Conservation (phyloP, 2,113 vertebrate genomes). For the Labeo rohita region DNA sequence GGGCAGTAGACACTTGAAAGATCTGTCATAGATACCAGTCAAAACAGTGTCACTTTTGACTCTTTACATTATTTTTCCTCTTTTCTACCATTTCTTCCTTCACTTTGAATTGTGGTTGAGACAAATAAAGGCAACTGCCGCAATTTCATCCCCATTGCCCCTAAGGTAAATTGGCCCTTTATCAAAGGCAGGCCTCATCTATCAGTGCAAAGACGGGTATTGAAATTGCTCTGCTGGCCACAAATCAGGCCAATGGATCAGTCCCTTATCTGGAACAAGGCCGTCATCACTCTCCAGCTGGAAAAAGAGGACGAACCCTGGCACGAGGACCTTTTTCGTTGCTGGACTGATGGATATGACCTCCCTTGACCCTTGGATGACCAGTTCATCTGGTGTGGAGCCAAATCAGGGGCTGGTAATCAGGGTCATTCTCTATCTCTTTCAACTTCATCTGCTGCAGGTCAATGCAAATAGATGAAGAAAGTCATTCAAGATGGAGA, state of each 20-base stretch:
- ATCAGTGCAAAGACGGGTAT: slow-evolving; percentile 77
- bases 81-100: slow-evolving; percentile 57
- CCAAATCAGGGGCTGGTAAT: slow-evolving; percentile 63
- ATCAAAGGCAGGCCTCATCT: slow-evolving; percentile 75
- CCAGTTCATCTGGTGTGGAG: slow-evolving; percentile 60
- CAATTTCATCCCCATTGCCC: slow-evolving; percentile 76
- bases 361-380: slow-evolving; percentile 70
- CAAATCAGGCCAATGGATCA: slow-evolving; percentile 80
- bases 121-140: slow-evolving; percentile 74
- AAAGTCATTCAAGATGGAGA: slow-evolving; percentile 61
- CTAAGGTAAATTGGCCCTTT: slow-evolving; percentile 78
- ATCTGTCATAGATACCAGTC: slow-evolving; percentile 36
- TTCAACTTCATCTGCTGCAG: slow-evolving; percentile 56
- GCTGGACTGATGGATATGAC: slow-evolving; percentile 69
- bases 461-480: slow-evolving; percentile 68
- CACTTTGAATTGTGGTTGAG: slow-evolving; percentile 66
- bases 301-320: slow-evolving; percentile 67
- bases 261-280: slow-evolving; percentile 77
- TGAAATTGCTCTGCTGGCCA: slow-evolving; percentile 78
- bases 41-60: slow-evolving; percentile 50
- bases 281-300: slow-evolving; percentile 74
- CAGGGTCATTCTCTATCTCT: slow-evolving; percentile 35
- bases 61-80: slow-evolving; percentile 34
- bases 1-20: slow-evolving; percentile 32
- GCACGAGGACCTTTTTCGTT: slow-evolving; percentile 65